A percentile compares a stretch with the other conserved stretches of the same genome.
phyloP scores from a whole-genome alignment of 1,140 invertebrate species.

The Drosophila trapezifrons region DNA sequence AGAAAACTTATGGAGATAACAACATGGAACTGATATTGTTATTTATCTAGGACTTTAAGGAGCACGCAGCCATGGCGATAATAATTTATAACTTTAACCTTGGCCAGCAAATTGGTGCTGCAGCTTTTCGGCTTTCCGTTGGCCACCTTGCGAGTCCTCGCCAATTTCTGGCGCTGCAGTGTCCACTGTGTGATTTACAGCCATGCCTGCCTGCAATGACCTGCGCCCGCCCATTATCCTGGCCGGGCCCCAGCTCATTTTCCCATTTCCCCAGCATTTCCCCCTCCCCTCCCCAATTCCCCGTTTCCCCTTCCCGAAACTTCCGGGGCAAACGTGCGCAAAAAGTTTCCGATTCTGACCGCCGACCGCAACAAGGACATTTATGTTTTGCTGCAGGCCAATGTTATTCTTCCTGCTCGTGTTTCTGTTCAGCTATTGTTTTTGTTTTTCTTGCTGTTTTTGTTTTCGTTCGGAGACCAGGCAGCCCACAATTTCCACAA shows the following conservation, averaged over 20 bases:
- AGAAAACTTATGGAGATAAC: neutral
- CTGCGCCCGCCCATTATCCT: constrained; percentile 38
- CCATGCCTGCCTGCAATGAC: constrained; percentile 65
- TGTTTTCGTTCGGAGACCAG: constrained; percentile 32
- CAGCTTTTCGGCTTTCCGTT: constrained; percentile 31
- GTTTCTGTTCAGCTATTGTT: constrained; percentile 11
- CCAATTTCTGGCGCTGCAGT: constrained; percentile 54
- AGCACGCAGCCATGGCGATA: constrained; percentile 30
- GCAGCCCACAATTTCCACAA: constrained; percentile 68
- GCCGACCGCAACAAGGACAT: constrained; percentile 75
- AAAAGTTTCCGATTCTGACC: constrained; percentile 66
- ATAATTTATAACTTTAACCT: constrained; percentile 77
- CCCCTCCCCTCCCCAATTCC: no score
- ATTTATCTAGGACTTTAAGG: constrained; percentile 22
- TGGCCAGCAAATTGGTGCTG: constrained; percentile 51
- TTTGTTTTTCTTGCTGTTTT: constrained; percentile 14
- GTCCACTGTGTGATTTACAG: constrained; percentile 64
- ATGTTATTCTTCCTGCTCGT: constrained; percentile 47
- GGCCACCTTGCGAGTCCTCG: constrained; percentile 42
- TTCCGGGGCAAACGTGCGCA: constrained; percentile 55
- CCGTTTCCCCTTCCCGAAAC: constrained; percentile 5
- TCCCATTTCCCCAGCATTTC: constrained; percentile 2
- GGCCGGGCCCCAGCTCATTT: neutral
- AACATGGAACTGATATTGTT: constrained; percentile 12
- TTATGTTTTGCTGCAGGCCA: constrained; percentile 71